A percentile compares a stretch with the other conserved stretches of the same genome.
These are phyloP conservation scores for Rhopalosiphum nymphaeae DNA, from an alignment of 2,888 invertebrate genomes.

Conservation along the genomic window DNA sequence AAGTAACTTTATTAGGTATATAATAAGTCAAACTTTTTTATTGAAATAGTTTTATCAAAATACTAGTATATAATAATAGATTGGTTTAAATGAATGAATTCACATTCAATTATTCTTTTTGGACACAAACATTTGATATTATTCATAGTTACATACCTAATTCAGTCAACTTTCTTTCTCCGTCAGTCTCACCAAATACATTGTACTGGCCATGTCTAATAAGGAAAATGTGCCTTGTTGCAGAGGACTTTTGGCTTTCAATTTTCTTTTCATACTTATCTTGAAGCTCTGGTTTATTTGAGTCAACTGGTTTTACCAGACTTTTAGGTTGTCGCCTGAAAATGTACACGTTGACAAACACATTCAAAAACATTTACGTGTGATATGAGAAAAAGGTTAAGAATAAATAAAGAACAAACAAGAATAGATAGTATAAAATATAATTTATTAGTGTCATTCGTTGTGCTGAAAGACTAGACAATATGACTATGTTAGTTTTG, in stretches of 20 bases:
- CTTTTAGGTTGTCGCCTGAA: slow-evolving; percentile 81
- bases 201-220: slow-evolving; percentile 97
- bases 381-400: slow-evolving; percentile 37
- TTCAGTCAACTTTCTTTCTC: slow-evolving; percentile 82
- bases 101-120: not conserved
- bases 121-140: not conserved
- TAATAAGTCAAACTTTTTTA: not conserved
- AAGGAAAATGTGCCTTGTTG: slow-evolving; percentile 86
- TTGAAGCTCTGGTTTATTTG: slow-evolving; percentile 73
- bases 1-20: not conserved
- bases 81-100: not conserved
- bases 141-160: slow-evolving; percentile 75
- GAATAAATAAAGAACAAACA: slow-evolving; percentile 49
- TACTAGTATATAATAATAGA: not conserved
- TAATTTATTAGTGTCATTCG: slow-evolving; percentile 58
- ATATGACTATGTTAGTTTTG: slow-evolving; percentile 62
- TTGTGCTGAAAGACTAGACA: slow-evolving; percentile 62
- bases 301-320: slow-evolving; percentile 76
- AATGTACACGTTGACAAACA: slow-evolving; percentile 45
- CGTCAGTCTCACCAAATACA: slow-evolving; percentile 79
- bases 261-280: slow-evolving; percentile 79
- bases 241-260: slow-evolving; percentile 76
- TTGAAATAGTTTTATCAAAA: not conserved
- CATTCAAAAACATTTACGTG: slow-evolving; percentile 19
- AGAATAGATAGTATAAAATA: slow-evolving; percentile 36